A percentile compares a stretch with the other conserved stretches of the same genome.
Conservation (phyloP, 2,888 invertebrate species). For the Galerucella nymphaeae region DNA sequence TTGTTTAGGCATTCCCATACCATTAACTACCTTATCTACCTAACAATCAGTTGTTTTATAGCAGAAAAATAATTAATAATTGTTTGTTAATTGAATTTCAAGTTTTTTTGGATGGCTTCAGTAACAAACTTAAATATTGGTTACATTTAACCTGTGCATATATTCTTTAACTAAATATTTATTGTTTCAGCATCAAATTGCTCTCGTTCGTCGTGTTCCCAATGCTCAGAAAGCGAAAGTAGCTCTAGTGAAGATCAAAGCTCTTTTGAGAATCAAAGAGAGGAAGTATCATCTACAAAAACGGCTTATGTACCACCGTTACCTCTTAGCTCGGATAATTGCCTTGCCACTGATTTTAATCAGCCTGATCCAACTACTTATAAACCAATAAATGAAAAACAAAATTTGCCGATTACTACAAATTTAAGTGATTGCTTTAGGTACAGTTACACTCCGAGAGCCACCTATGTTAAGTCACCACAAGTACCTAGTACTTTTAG, state of each 20-base stretch:
- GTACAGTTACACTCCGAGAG: conserved; percentile 51
- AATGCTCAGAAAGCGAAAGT: conserved; percentile 68
- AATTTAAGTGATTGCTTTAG: conserved; percentile 51
- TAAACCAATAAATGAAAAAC: conserved; percentile 52
- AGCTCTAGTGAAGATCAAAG: conserved; percentile 58
- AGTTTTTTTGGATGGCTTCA: too few relatives aligned
- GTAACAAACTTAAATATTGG: too few relatives aligned
- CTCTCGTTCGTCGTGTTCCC: conserved; percentile 78
- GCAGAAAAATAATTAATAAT: too few relatives aligned
- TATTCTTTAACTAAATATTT: conserved; percentile 27
- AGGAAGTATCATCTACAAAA: conserved; percentile 42
- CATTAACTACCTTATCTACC: too few relatives aligned
- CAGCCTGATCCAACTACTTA: conserved; percentile 62
- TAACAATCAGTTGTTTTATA: too few relatives aligned
- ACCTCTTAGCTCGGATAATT: conserved; percentile 53
- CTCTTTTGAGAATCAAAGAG: conserved; percentile 56
- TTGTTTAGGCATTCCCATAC: too few relatives aligned
- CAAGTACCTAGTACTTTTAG: conserved; percentile 56
- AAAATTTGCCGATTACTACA: conserved; percentile 29
- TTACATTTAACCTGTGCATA: neutral
- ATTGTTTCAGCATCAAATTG: conserved; percentile 73
- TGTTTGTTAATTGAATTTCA: too few relatives aligned
- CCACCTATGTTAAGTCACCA: conserved; percentile 58
- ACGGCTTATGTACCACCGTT: conserved; percentile 36
- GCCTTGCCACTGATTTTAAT: conserved; percentile 63